Evolutionary conservation across 2,888 invertebrate genomes (phyloP).

Genomic region (Thera britannica): DNA sequence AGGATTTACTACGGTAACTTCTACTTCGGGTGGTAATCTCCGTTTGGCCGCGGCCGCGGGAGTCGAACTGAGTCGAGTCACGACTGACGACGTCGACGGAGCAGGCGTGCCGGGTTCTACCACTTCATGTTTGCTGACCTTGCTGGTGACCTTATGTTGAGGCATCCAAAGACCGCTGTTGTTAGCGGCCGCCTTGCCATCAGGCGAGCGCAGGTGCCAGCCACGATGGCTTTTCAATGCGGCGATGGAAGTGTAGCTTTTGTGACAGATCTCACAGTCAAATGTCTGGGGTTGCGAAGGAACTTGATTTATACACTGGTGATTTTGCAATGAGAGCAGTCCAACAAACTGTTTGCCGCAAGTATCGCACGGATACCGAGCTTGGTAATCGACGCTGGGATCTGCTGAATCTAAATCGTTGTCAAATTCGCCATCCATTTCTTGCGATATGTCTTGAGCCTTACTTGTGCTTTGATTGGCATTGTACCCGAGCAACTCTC

Average conservation of each 20-base stretch:
- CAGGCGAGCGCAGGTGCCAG: slow-evolving; percentile 86
- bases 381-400: slow-evolving; percentile 75
- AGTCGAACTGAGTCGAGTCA: slow-evolving; percentile 39
- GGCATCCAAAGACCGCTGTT: slow-evolving; percentile 83
- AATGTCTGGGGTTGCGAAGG: slow-evolving; percentile 73
- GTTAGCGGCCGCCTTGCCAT: slow-evolving; percentile 81
- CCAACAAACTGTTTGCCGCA: slow-evolving; percentile 85
- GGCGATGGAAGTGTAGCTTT: slow-evolving; percentile 87
- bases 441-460: slow-evolving; percentile 61
- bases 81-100: slow-evolving; percentile 45
- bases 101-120: slow-evolving; percentile 59
- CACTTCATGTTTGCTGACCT: slow-evolving; percentile 80
- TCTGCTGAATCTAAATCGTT: slow-evolving; percentile 68
- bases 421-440: slow-evolving; percentile 69
- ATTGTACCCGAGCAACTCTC: slow-evolving; percentile 79
- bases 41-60: slow-evolving; percentile 64
- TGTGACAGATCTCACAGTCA: slow-evolving; percentile 87
- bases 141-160: slow-evolving; percentile 80
- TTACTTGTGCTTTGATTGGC: slow-evolving; percentile 73
- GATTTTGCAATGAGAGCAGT: slow-evolving; percentile 80
- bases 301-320: slow-evolving; percentile 79
- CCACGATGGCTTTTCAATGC: slow-evolving; percentile 88
- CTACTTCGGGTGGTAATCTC: slow-evolving; percentile 79
- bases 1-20: slow-evolving; percentile 80
- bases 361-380: slow-evolving; percentile 81